Percentiles rank a stretch among this genome's conserved stretches.
phyloP scores from a whole-genome alignment of 2,113 vertebrate species.

The Rissa tridactyla region DNA sequence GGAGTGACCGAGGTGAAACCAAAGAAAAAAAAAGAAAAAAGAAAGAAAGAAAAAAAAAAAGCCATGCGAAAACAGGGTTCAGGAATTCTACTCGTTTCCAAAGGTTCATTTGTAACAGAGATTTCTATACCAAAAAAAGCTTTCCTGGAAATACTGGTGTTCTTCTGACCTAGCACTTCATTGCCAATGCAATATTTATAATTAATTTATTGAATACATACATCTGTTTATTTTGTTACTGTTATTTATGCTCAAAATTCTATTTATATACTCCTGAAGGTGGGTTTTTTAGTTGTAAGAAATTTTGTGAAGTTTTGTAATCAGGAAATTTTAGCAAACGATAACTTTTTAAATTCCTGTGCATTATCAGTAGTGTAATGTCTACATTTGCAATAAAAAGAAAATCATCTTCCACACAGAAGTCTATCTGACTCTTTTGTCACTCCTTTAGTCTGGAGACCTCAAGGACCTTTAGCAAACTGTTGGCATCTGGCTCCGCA shows the following conservation, averaged over 20 bases:
- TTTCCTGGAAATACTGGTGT: background rate
- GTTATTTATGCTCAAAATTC: conserved; percentile 78
- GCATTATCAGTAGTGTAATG: background rate
- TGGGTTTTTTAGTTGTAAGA: conserved; percentile 53
- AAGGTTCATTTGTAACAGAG: conserved; percentile 6
- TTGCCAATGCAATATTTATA: conserved; percentile 76
- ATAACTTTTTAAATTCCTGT: conserved; percentile 8
- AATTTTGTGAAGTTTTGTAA: conserved; percentile 42
- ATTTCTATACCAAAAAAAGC: background rate
- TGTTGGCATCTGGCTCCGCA: background rate
- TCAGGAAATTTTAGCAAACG: background rate
- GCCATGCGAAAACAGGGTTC: background rate
- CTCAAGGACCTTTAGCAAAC: background rate
- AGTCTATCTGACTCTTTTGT: background rate
- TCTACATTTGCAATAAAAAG: conserved; percentile 59
- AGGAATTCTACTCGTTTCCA: background rate
- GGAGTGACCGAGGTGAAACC: background rate
- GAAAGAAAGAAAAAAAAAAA: background rate
- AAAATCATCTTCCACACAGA: background rate
- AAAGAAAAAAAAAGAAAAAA: background rate
- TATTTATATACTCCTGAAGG: conserved; percentile 74
- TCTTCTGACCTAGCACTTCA: conserved; percentile 73
- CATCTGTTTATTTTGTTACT: conserved; percentile 76
- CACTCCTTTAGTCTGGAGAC: background rate
- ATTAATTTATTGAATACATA: conserved; percentile 78